Conservation (phyloP, 2,888 invertebrate genomes). For the Boloria selene region DNA sequence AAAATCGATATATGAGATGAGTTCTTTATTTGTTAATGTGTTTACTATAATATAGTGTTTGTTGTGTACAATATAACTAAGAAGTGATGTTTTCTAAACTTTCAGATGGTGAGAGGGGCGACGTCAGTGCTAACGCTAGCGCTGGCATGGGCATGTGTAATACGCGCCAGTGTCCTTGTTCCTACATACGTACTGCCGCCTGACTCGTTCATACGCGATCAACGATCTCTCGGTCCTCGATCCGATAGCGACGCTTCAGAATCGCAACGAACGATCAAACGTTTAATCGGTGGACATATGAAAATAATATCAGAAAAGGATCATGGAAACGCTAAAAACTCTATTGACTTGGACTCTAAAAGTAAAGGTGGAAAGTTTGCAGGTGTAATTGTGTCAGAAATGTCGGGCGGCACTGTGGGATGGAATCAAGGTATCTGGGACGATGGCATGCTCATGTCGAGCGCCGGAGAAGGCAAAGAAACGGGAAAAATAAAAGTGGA, state of each 20-base stretch:
- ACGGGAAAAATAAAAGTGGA: conserved; percentile 67
- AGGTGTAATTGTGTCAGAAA: conserved; percentile 68
- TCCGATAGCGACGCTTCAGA: conserved; percentile 62
- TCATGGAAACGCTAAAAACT: conserved; percentile 68
- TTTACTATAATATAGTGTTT: conserved; percentile 24
- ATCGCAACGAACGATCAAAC: conserved; percentile 83
- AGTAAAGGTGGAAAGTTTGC: conserved; percentile 70
- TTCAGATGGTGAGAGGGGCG: conserved; percentile 83
- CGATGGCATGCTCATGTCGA: conserved; percentile 86
- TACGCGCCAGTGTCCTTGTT: conserved; percentile 74
- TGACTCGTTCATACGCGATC: conserved; percentile 79
- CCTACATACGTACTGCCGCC: conserved; percentile 81
- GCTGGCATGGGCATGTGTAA: conserved; percentile 72
- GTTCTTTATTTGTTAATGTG: conserved; percentile 52
- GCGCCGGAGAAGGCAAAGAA: conserved; percentile 86
- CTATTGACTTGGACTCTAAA: conserved; percentile 63
- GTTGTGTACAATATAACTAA: conserved; percentile 52
- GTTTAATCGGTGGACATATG: conserved; percentile 87
- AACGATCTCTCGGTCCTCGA: conserved; percentile 68
- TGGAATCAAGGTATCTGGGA: conserved; percentile 84
- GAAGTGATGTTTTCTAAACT: conserved; percentile 67
- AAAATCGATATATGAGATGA: conserved; percentile 71
- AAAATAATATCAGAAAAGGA: conserved; percentile 75
- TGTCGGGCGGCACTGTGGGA: conserved; percentile 76
- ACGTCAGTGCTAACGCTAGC: conserved; percentile 74